Evolutionary conservation across 2,113 vertebrate genomes (phyloP), one percentile per base, ranked within the genome.

Genomic region (Mobula birostris): DNA sequence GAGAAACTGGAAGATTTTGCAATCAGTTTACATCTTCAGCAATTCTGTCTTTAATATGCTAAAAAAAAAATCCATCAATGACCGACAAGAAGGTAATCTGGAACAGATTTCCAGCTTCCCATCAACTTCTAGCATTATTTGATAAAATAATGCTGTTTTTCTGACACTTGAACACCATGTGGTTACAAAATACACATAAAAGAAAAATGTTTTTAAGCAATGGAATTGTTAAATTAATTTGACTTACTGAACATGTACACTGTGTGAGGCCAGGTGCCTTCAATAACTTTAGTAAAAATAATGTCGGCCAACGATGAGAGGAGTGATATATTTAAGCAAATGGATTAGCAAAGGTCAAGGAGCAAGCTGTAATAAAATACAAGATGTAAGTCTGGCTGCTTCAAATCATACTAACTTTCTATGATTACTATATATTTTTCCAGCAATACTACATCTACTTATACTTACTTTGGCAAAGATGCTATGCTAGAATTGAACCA

Each of bases 391-490:
- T 90, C 87, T 19, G 27, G 7, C 36, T 92, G 36, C n/a, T 91
- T 74, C 36, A 40, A 74, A 72, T 74, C 21, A 21, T 74, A 48
- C 36, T 24, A 70, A 93, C 8, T 48, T 74, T 48, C 4, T 40
- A 40, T 56, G 6, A 32, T 68, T 27, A 40, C 63, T 74, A 72
- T 93, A 93, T 93, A 74, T 74, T 74, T 48, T 74, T 93, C 63
- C 90, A 93, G 91, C 11, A 29, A 74, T 27, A 48, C 5, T 36
- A 74, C 48, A 93, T 48, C 68, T 74, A 70, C 24, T 15, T 70
- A 27, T 93, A 74, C 91, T 93, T 93, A 74, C 27, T 74, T 93
- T 93, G 91, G 91, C 88, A 92, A 92, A 15, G 66, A 72, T 24
- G 32, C 68, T 70, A 63, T 40, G 12, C 48, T 48, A 56, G 36